phyloP scores from a whole-genome alignment of 2,797 vertebrate species.

The Tympanoctomys barrerae region DNA sequence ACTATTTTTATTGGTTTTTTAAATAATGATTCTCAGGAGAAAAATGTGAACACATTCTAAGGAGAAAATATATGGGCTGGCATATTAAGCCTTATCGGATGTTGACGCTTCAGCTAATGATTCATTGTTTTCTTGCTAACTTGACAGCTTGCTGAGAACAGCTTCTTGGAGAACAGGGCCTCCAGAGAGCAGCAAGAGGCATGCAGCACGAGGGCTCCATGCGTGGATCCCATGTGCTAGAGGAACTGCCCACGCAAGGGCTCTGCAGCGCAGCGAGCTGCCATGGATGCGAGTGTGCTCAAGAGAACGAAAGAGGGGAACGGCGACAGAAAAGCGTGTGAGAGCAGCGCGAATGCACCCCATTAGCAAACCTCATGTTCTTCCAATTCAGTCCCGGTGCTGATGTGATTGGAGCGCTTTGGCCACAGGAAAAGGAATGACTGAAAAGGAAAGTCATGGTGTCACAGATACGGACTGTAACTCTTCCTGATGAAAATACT shows the following conservation, averaged over 20 bases:
- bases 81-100: background rate
- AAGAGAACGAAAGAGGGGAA: background rate
- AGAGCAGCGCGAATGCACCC: fast-evolving
- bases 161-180: background rate
- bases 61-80: background rate
- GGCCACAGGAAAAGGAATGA: background rate
- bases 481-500: background rate
- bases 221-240: background rate
- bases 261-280: background rate
- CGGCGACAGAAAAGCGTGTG: background rate
- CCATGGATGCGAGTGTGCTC: background rate
- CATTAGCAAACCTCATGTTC: background rate
- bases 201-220: no score
- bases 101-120: slow-evolving; percentile 53
- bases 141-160: slow-evolving; percentile 53
- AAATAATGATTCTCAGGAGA: slow-evolving; percentile 25
- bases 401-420: background rate
- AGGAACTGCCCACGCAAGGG: fast-evolving
- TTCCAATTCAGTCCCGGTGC: background rate
- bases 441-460: background rate
- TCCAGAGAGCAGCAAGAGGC: background rate
- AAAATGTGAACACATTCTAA: background rate
- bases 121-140: slow-evolving; percentile 45
- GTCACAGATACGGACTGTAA: background rate
- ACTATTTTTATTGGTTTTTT: background rate